Base-by-base conservation (phyloP, 2,113 vertebrate genomes). In the Ranitomeya variabilis region DNA sequence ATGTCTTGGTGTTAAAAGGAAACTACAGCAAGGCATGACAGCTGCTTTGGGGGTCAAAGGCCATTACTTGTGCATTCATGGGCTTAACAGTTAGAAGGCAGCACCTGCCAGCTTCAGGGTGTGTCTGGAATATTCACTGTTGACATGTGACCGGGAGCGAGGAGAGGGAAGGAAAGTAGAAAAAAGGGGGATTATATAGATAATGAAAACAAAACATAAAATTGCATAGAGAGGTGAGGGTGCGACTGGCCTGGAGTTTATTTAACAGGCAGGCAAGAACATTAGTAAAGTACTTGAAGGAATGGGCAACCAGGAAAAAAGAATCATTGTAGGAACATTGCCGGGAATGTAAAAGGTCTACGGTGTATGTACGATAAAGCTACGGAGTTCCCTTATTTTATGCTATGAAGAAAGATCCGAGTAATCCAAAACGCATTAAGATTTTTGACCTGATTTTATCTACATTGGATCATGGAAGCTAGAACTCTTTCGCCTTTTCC, bases 11-110 rank as follows among this genome's bases (percentile, higher is more conserved):
- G 87, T 89, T 89, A 89, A 89, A 88, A 89, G 87, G 80, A 89
- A 89, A 84, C 81, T 89, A 79, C 74, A 78, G 82, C 45, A 79
- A 89, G 62, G 87, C 81, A 66, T 79, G 82, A 79, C 87, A 89
- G 87, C 87, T 89, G 87, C 87, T 85, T 85, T 74, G 51, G 26
- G 59, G 69, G 87, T 89, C 87, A 78, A 89, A 89, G 87, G 87
- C 76, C 87, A 79, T 26, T 79, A 83, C 82, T 88, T 89, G 87
- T 89, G 87, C 87, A 85, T 89, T 89, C 87, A 89, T 89, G 71
- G 87, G 87, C 87, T 89, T 83, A 89, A 89, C 87, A 85, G 87
- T 89, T 85, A 55, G 81, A 89, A 85, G 87, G 82, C 87, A 89
- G 87, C 87, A 89, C 87, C 87, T 89, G 87, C 87, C 87, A 66